phyloP scores from a whole-genome alignment of 1,140 invertebrate species.

The Bombus picipes region DNA sequence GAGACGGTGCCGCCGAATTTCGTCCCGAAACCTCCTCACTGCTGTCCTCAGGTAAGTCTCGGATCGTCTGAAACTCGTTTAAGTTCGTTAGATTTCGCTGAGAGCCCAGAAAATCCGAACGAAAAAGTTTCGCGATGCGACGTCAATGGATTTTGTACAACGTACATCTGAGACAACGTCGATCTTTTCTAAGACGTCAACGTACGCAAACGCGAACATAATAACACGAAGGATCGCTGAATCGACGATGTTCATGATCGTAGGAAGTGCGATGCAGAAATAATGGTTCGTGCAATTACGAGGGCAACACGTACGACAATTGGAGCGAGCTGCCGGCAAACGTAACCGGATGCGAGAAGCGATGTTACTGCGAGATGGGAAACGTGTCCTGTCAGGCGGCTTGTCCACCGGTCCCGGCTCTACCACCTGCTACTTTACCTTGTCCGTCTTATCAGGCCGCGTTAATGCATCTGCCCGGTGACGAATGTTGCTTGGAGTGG shows the following conservation, averaged over 20 bases:
- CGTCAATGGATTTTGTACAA: too few species aligned
- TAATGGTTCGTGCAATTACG: constrained; percentile 90
- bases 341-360: constrained; percentile 90
- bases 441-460: constrained; percentile 87
- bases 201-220: too few species aligned
- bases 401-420: constrained; percentile 88
- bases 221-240: not conserved
- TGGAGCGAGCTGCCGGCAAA: constrained; percentile 84
- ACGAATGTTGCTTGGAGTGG: constrained; percentile 92
- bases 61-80: too few species aligned
- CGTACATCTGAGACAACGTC: too few species aligned
- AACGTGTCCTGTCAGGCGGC: constrained; percentile 91
- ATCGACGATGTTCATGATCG: not conserved
- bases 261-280: constrained; percentile 88
- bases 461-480: constrained; percentile 87
- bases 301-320: constrained; percentile 85
- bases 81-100: too few species aligned
- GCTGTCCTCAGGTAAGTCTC: constrained; percentile 86
- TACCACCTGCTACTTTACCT: constrained; percentile 88
- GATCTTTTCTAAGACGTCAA: too few species aligned
- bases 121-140: not conserved
- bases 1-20: constrained; percentile 89
- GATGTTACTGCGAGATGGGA: constrained; percentile 93
- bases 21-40: constrained; percentile 88
- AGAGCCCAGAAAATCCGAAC: not conserved